Evolutionary conservation across 2,113 vertebrate species (phyloP).

Genomic region (Spea bombifrons): DNA sequence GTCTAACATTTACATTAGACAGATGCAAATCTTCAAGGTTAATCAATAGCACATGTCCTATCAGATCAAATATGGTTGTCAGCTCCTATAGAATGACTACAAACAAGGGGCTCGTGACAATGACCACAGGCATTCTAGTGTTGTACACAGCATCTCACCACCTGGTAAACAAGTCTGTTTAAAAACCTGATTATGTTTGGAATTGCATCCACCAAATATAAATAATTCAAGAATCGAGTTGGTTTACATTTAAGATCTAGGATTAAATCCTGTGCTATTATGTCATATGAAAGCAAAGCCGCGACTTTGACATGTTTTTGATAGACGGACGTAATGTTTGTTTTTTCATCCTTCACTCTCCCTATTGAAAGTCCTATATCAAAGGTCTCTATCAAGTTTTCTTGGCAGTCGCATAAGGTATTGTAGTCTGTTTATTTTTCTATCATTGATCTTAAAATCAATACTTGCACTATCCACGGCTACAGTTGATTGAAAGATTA

Average conservation of each 20-base stretch:
- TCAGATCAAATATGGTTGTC: not conserved
- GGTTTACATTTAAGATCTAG: conserved; percentile 13
- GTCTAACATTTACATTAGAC: not conserved
- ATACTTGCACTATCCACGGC: not conserved
- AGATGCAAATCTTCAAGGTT: not conserved
- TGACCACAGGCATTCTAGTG: not conserved
- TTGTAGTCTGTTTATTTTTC: not conserved
- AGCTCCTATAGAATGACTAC: not conserved
- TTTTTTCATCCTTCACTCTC: not conserved
- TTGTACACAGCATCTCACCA: conserved; percentile 7
- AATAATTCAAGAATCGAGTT: not conserved
- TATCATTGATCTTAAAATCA: not conserved
- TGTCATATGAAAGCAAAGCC: conserved; percentile 1
- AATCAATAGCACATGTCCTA: not conserved
- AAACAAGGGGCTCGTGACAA: not conserved
- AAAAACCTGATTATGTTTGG: not conserved
- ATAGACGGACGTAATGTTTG: conserved; percentile 14
- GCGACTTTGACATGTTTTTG: conserved; percentile 1
- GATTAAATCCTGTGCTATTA: conserved; percentile 30
- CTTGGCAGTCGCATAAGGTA: not conserved
- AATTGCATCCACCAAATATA: conserved; percentile 17
- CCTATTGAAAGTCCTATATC: not conserved
- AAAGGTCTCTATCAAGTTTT: not conserved
- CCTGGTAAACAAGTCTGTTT: conserved; percentile 20
- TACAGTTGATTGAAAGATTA: not conserved